Base-by-base conservation (phyloP, 2,113 vertebrate genomes). In the Boleophthalmus pectinirostris region DNA sequence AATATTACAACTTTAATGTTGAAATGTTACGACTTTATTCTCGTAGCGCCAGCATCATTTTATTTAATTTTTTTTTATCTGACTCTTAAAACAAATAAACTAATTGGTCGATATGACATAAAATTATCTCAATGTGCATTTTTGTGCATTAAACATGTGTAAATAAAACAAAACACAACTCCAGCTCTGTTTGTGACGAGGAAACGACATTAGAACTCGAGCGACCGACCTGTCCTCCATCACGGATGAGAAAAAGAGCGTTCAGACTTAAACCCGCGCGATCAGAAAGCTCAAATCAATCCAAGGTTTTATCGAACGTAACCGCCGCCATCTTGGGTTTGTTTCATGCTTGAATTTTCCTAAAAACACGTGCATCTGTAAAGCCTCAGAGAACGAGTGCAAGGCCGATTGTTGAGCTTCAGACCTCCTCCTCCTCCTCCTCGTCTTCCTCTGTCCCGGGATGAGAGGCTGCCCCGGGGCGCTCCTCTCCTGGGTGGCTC, bases 401-500 rank as follows among this genome's bases (percentile, higher is more conserved):
- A 56, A 56, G 54, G 54, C 54, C 54, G 54, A 21, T 56, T 56
- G 54, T 56, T 56, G 21, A 23, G n/a, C 47, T 23, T 21, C 9
- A 21, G 53, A n/a, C 54, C n/a, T 4, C 56, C 23, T 14, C 21
- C 3, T 11, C 20, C 4, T 20, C 20, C 18, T 20, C 51, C 20
- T 21, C 56, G 3, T 12, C 21, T 10, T 43, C 56, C 23, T 14
- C 56, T 21, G 56, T 58, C 56, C 56, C 56, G 23, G 56, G 56
- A 56, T 56, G 56, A 58, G 21, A 56, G 9, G 11, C 56, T 9
- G 13, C 56, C 56, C 23, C 5, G 23, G n/a, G 56, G 23, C 23
- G 56, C 23, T 23, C 14, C 56, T 58, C 56, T 58, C 56, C 56
- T 58, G 56, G 56, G 56, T 58, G 56, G 56, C 56, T 58, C 56